These are phyloP conservation scores for Tetragnatha montana DNA, from an alignment of 2,888 invertebrate species.

Conservation along the genomic window DNA sequence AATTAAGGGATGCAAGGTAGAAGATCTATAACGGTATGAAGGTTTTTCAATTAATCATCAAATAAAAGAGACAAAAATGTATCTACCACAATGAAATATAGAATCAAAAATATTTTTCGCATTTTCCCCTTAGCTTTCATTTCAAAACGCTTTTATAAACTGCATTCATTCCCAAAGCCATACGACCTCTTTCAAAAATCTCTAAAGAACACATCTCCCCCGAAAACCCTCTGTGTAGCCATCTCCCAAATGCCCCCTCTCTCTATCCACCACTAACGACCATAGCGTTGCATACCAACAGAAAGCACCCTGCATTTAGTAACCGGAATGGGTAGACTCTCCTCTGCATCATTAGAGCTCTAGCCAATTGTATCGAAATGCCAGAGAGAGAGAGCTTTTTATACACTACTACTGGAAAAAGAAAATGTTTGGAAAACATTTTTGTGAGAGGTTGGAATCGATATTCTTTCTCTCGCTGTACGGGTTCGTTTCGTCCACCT, in stretches of 20 bases:
- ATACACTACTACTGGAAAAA: neutral
- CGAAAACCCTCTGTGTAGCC: neutral
- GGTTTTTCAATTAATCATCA: too few relatives aligned
- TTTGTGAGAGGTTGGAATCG: constrained; percentile 47
- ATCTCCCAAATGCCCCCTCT: neutral
- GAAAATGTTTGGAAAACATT: constrained; percentile 49
- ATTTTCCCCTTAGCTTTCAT: neutral
- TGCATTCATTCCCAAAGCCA: neutral
- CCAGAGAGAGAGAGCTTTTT: constrained; percentile 8
- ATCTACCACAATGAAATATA: neutral
- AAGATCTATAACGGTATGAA: too few relatives aligned
- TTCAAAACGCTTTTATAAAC: neutral
- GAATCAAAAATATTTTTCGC: neutral
- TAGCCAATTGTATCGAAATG: constrained; percentile 21
- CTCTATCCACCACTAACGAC: neutral
- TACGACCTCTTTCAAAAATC: neutral
- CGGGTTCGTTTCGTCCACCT: neutral
- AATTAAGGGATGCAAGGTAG: too few relatives aligned
- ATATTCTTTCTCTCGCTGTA: constrained; percentile 3
- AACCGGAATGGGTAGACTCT: neutral
- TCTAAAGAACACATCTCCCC: neutral
- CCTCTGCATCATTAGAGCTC: constrained; percentile 41
- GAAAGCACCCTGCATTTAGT: constrained; percentile 12
- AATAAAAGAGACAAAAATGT: too few relatives aligned
- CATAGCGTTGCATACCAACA: neutral